Base-by-base conservation (phyloP, 2,888 invertebrate species). In the Stenchaetothrips biformis region DNA sequence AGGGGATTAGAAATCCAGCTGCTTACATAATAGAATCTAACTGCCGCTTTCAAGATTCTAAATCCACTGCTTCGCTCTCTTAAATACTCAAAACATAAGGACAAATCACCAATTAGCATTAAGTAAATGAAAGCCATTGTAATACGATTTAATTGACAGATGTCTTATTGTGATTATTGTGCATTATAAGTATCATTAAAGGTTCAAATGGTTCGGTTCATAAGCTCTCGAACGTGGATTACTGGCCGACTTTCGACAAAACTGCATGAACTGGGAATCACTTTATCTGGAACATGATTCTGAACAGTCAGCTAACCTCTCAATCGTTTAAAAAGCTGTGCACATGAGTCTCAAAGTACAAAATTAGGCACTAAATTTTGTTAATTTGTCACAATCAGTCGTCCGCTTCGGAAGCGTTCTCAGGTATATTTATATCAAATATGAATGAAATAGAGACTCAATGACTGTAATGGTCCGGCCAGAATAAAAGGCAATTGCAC, bases 331-430 rank as follows among this genome's bases (percentile, higher is more conserved):
- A 13, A 13, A 13, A 59, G 59, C 18, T 13, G 59, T 59, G 59
- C 59, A 13, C 59, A 59, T 59, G 67, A 74, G 21, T 74, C n/a
- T 25, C 25, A 25, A 25, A 25, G 67, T 74, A 74, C 25, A 74
- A 74, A 74, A 74, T 74, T 74, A 74, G 67, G 67, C 67, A 21
- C 67, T 74, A 74, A 25, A 74, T 74, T 74, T 74, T 25, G 67
- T 21, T 74, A 74, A 74, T 74, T 74, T 74, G 21, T 21, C 67
- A 25, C 67, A 21, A 67, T 67, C 67, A 74, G 67, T 74, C 67
- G 25, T 74, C 67, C 67, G 67, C 67, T 74, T 25, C 21, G 11
- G 21, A 74, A 74, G 67, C 67, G 67, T 25, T 74, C 9, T 74
- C 67, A 74, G 67, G 25, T 74, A 74, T 74, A 74, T 25, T 21